phyloP scores from a whole-genome alignment of 2,797 vertebrate species.

The Poecilia gillii region DNA sequence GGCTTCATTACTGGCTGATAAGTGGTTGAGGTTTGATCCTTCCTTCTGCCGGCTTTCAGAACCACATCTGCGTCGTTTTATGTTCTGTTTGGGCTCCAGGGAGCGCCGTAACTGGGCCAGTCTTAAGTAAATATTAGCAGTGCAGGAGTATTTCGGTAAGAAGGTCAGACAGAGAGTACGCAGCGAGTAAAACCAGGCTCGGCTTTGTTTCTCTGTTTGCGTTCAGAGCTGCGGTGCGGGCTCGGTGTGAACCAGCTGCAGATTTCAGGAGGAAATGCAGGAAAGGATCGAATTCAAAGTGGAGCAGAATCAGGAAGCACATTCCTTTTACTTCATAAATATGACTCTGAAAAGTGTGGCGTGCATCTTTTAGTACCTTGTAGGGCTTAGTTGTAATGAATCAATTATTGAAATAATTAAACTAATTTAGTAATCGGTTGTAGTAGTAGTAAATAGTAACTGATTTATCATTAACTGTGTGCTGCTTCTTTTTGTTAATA shows the following conservation, averaged over 20 bases:
- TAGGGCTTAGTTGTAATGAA: too few relatives aligned
- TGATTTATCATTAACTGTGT: too few relatives aligned
- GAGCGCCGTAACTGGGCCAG: constrained; percentile 1
- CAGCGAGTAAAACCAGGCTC: neutral
- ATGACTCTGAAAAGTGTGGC: neutral
- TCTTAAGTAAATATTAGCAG: constrained; percentile 12
- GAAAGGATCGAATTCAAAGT: neutral
- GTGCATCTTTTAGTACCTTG: neutral
- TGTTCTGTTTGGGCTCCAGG: neutral
- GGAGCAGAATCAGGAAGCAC: neutral
- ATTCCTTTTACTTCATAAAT: neutral
- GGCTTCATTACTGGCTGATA: neutral
- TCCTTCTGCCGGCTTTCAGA: neutral
- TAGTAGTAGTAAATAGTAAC: too few relatives aligned
- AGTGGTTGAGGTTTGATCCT: neutral
- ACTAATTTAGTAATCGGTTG: too few relatives aligned
- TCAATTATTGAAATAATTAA: too few relatives aligned
- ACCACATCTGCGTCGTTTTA: neutral
- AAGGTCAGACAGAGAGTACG: neutral
- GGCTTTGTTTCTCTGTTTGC: neutral
- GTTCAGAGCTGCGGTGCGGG: neutral
- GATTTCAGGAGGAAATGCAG: neutral
- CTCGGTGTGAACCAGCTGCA: neutral
- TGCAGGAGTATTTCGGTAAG: constrained; percentile 5
- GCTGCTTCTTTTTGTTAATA: too few relatives aligned